Percentiles rank a stretch among this genome's conserved stretches.
phyloP scores from a whole-genome alignment of 2,888 invertebrate genomes.

The Schrankia costaestrigalis region DNA sequence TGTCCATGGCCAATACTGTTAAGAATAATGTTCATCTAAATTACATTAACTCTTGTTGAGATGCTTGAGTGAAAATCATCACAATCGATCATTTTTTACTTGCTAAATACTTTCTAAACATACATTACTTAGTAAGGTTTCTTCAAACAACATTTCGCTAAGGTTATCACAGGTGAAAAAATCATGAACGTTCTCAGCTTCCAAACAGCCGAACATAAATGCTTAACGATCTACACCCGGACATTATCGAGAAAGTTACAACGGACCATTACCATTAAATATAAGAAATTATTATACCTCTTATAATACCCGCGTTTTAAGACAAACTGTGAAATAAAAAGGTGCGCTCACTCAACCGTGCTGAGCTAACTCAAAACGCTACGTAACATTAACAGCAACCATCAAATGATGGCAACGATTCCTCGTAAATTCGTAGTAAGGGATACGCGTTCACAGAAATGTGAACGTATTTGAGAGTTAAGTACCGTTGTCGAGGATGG shows the following conservation, averaged over 20 bases:
- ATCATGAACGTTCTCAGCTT: not conserved
- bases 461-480: conserved; percentile 4
- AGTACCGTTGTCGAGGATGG: not conserved
- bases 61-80: too few relatives aligned
- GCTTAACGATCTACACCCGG: conserved; percentile 8
- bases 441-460: conserved; percentile 12
- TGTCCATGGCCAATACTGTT: too few relatives aligned
- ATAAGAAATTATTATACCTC: conserved; percentile 37
- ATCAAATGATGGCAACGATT: conserved; percentile 49
- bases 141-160: too few relatives aligned
- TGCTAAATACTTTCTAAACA: too few relatives aligned
- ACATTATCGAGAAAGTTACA: conserved; percentile 16
- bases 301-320: conserved; percentile 51
- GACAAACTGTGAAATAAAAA: conserved; percentile 56
- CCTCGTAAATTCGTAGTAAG: conserved; percentile 35
- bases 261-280: conserved; percentile 39
- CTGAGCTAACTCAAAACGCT: conserved; percentile 37
- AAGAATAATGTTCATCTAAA: too few relatives aligned
- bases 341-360: conserved; percentile 33
- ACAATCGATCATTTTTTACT: too few relatives aligned
- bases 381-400: conserved; percentile 58
- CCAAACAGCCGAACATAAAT: conserved; percentile 9
- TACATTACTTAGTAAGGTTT: too few relatives aligned
- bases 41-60: too few relatives aligned
- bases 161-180: too few relatives aligned